Percentiles rank a stretch among this genome's conserved stretches.
These are phyloP conservation scores for Belonocnema kinseyi DNA, from an alignment of 1,140 invertebrate genomes.

Conservation along the genomic window DNA sequence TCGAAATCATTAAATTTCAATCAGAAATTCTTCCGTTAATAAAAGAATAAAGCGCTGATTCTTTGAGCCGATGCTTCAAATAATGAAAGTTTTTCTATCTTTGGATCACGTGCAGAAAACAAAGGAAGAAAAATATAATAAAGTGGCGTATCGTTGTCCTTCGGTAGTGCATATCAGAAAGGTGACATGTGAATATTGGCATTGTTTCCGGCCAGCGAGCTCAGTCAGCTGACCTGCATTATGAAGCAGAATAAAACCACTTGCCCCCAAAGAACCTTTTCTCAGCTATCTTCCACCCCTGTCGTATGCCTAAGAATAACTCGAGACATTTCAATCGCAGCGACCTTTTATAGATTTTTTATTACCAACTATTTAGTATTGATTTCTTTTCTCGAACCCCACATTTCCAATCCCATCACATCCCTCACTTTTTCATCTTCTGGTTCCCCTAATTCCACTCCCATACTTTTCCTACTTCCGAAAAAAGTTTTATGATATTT, in stretches of 20 bases:
- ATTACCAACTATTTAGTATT: conserved; percentile 13
- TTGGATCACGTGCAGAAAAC: conserved; percentile 21
- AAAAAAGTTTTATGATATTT: no score
- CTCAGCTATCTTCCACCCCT: background rate
- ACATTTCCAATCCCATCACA: no score
- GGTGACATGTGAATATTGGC: conserved; percentile 59
- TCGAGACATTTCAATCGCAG: background rate
- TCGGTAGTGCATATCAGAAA: conserved; percentile 32
- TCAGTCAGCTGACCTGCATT: conserved; percentile 67
- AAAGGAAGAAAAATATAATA: conserved; percentile 28
- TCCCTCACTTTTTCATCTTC: no score
- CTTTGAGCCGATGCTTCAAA: no score
- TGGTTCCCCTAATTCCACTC: no score
- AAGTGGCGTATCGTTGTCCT: conserved; percentile 25
- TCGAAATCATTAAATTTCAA: no score
- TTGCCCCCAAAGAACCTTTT: conserved; percentile 38
- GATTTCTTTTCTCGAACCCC: conserved; percentile 36
- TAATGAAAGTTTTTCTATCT: background rate
- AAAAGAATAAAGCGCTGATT: no score
- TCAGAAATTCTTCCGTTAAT: no score
- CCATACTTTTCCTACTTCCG: no score
- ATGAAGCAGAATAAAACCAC: conserved; percentile 46
- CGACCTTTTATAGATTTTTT: conserved; percentile 2
- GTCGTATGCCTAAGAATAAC: background rate
- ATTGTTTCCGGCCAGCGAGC: conserved; percentile 63